These are phyloP conservation scores for Drosophila diplacantha DNA, from an alignment of 2,888 invertebrate genomes.

Conservation along the genomic window DNA sequence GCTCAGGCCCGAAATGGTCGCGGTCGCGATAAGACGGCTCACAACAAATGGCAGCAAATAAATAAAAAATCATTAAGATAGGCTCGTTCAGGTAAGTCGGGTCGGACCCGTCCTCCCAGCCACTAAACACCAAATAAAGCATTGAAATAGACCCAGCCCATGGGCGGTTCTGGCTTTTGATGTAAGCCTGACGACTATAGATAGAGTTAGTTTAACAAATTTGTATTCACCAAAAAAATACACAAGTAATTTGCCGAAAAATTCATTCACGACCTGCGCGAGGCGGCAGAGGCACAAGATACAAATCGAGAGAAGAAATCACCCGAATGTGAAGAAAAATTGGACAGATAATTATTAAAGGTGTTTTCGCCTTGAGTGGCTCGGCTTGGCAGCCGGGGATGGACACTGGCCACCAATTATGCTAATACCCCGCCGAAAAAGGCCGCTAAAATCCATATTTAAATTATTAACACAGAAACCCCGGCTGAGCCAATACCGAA, in stretches of 20 bases:
- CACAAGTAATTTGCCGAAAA: conserved; percentile 61
- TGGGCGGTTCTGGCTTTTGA: conserved; percentile 65
- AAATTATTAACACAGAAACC: conserved; percentile 56
- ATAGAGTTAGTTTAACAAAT: conserved; percentile 66
- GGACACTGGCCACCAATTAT: conserved; percentile 66
- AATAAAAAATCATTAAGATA: conserved; percentile 67
- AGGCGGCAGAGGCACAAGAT: conserved; percentile 27
- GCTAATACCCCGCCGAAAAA: conserved; percentile 65
- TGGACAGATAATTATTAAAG: conserved; percentile 64
- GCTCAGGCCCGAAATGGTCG: conserved; percentile 43
- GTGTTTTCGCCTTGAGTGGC: conserved; percentile 66
- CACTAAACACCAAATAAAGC: conserved; percentile 61
- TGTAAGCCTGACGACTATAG: conserved; percentile 51
- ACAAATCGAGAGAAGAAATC: conserved; percentile 20
- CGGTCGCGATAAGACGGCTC: conserved; percentile 43
- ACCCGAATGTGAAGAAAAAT: conserved; percentile 57
- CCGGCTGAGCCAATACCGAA: conserved; percentile 33
- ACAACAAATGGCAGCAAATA: conserved; percentile 64
- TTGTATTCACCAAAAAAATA: conserved; percentile 60
- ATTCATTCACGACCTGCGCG: conserved; percentile 65
- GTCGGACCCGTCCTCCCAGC: conserved; percentile 20
- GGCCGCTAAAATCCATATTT: conserved; percentile 65
- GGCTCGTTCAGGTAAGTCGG: conserved; percentile 38
- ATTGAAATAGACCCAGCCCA: conserved; percentile 37
- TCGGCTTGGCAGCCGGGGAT: conserved; percentile 32